phyloP scores from a whole-genome alignment of 2,888 invertebrate genomes.

The Cyclophora albipunctata region DNA sequence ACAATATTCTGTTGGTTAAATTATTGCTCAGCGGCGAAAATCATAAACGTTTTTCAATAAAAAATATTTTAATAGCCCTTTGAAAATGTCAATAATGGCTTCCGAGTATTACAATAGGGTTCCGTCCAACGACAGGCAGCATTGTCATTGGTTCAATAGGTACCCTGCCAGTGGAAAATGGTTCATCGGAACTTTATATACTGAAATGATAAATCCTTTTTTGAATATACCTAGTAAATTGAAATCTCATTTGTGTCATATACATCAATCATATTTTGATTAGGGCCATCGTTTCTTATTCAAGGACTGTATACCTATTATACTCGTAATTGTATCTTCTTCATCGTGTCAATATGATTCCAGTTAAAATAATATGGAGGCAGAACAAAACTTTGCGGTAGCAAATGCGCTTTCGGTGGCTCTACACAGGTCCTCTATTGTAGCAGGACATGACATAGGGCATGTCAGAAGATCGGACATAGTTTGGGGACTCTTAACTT shows the following conservation, averaged over 20 bases:
- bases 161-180: constrained; percentile 59
- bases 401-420: too few species aligned
- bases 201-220: constrained; percentile 50
- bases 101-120: constrained; percentile 64
- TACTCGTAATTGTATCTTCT: too few species aligned
- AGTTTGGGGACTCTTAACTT: too few species aligned
- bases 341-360: too few species aligned
- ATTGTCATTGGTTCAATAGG: constrained; percentile 60
- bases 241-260: constrained; percentile 36
- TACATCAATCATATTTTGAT: background rate
- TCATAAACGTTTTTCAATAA: constrained; percentile 54
- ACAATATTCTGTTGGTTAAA: constrained; percentile 29
- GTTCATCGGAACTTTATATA: constrained; percentile 54
- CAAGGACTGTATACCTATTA: too few species aligned
- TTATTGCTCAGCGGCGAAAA: constrained; percentile 36
- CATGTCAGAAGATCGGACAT: too few species aligned
- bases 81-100: constrained; percentile 70
- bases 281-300: too few species aligned
- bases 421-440: too few species aligned
- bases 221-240: constrained; percentile 44
- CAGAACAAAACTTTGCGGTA: too few species aligned
- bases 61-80: constrained; percentile 60
- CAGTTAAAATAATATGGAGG: too few species aligned
- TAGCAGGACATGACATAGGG: too few species aligned
- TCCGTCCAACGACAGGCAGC: constrained; percentile 58